Evolutionary conservation across 2,888 invertebrate genomes (phyloP).

Genomic region (Trachelus iudaicus): DNA sequence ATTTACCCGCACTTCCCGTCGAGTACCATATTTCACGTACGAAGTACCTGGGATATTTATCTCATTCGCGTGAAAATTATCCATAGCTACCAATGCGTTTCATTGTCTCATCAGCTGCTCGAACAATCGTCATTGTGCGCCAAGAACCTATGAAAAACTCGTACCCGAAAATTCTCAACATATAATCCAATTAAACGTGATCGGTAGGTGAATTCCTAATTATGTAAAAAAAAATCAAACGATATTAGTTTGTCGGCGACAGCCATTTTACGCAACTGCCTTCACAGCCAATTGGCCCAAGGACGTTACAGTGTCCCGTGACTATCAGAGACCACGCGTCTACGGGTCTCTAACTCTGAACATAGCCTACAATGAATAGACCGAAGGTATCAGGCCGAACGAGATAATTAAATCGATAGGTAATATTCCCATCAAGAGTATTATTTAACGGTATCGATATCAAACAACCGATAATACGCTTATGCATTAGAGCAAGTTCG

Average conservation of each 20-base stretch:
- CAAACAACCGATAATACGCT: background rate
- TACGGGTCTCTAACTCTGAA: background rate
- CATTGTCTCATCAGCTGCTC: background rate
- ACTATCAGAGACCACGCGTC: background rate
- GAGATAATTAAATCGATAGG: background rate
- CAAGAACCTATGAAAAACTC: background rate
- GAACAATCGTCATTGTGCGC: background rate
- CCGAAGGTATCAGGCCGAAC: background rate
- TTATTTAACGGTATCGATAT: background rate
- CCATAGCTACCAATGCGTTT: background rate
- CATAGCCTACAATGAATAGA: background rate
- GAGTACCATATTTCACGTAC: background rate
- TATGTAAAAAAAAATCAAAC: background rate
- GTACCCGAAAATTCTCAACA: too few species aligned
- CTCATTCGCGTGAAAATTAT: background rate
- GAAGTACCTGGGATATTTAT: background rate
- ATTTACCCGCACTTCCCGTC: background rate
- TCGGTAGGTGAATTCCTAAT: background rate
- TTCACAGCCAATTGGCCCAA: background rate
- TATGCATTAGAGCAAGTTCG: background rate
- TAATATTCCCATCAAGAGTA: background rate
- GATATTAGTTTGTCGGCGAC: background rate
- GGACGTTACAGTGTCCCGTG: background rate
- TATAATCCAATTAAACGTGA: background rate
- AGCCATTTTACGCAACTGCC: background rate